These are phyloP conservation scores for Tanypteryx hageni DNA, from an alignment of 2,888 invertebrate genomes.

Conservation along the genomic window DNA sequence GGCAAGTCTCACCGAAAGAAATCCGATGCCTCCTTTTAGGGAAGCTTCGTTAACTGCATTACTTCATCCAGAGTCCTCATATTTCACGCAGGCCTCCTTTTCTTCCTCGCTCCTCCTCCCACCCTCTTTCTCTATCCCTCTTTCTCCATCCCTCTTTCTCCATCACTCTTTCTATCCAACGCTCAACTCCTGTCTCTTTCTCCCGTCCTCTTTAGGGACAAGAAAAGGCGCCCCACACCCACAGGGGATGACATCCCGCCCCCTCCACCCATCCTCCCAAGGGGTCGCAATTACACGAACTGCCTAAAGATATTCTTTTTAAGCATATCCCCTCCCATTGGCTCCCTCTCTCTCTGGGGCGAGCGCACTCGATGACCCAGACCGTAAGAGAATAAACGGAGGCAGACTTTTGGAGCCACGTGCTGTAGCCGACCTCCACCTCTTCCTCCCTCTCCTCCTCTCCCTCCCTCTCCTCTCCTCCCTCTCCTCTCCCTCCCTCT, in stretches of 20 bases:
- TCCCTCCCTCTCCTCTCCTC: background rate
- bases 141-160: background rate
- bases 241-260: background rate
- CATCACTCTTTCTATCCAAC: background rate
- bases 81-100: background rate
- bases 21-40: slow-evolving; percentile 14
- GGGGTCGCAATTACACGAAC: slow-evolving; percentile 10
- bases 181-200: no score
- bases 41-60: slow-evolving; percentile 14
- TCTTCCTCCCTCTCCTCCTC: background rate
- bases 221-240: no score
- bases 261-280: background rate
- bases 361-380: background rate
- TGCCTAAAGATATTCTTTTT: background rate
- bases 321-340: background rate
- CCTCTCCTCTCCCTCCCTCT: no score
- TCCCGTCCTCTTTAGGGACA: no score
- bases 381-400: slow-evolving; percentile 17
- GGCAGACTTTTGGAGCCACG: slow-evolving; percentile 32
- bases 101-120: background rate
- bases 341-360: background rate
- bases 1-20: background rate
- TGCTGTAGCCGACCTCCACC: background rate
- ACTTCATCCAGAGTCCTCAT: background rate
- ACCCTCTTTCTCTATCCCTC: background rate